These are phyloP conservation scores for Urosaurus nigricauda DNA, from an alignment of 2,797 vertebrate genomes.

Conservation along the genomic window DNA sequence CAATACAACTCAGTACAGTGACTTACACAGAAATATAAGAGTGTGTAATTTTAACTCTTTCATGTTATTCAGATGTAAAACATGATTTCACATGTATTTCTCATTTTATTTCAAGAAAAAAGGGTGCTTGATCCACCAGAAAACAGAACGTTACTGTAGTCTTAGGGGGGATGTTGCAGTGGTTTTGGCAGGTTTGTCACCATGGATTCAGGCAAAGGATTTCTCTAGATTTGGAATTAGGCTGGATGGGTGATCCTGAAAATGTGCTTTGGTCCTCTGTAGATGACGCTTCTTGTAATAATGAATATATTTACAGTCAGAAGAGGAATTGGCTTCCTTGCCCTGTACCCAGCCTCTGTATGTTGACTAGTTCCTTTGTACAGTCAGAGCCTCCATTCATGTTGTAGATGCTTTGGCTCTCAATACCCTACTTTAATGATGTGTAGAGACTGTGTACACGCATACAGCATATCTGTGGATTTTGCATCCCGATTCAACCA, in stretches of 20 bases:
- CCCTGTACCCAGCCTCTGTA: not conserved
- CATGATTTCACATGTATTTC: not conserved
- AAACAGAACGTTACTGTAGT: not conserved
- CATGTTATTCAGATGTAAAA: not conserved
- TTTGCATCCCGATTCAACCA: too few relatives aligned
- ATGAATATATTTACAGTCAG: not conserved
- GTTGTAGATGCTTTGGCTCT: not conserved
- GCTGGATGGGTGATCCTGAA: not conserved
- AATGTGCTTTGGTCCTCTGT: not conserved
- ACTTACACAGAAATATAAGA: not conserved
- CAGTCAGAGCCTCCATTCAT: not conserved
- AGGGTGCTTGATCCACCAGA: too few relatives aligned
- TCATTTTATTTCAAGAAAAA: not conserved
- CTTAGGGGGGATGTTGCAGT: too few relatives aligned
- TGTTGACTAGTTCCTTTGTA: not conserved
- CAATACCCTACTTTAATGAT: not conserved
- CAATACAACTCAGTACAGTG: not conserved
- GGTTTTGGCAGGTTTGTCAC: not conserved
- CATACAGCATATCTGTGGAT: not conserved
- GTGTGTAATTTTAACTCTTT: not conserved
- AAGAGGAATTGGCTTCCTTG: too few relatives aligned
- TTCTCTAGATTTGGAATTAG: not conserved
- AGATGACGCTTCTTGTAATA: not conserved
- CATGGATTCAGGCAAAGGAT: not conserved
- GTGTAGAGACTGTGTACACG: not conserved